Conservation (phyloP, 1,140 invertebrate genomes). For the Brevipalpus yothersi region DNA sequence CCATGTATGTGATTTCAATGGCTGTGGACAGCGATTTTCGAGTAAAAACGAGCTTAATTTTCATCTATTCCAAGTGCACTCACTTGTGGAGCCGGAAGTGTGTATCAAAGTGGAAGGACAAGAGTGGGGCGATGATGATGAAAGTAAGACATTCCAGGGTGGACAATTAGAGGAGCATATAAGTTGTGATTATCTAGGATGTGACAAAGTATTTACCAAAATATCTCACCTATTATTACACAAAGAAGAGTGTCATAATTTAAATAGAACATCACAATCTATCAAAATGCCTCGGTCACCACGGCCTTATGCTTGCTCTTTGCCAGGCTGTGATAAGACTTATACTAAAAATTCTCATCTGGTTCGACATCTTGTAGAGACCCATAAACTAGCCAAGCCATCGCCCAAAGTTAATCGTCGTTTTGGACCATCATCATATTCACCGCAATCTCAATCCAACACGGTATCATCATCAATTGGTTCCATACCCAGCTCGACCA, state of each 20-base stretch:
- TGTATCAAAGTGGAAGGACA: background rate
- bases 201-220: background rate
- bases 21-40: background rate
- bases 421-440: background rate
- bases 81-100: background rate
- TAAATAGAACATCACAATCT: background rate
- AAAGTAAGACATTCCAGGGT: background rate
- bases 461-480: background rate
- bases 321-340: conserved; percentile 1
- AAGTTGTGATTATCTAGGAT: background rate
- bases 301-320: background rate
- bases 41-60: background rate
- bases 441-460: background rate
- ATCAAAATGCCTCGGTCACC: background rate
- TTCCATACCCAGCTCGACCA: background rate
- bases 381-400: background rate
- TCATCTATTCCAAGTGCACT: background rate
- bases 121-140: background rate
- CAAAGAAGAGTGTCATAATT: background rate
- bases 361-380: background rate
- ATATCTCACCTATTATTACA: background rate
- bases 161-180: background rate
- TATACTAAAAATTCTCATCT: conserved; percentile 3
- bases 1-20: background rate
- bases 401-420: background rate